These are phyloP conservation scores for Drosophila tani DNA, from an alignment of 1,140 invertebrate species.

Conservation along the genomic window DNA sequence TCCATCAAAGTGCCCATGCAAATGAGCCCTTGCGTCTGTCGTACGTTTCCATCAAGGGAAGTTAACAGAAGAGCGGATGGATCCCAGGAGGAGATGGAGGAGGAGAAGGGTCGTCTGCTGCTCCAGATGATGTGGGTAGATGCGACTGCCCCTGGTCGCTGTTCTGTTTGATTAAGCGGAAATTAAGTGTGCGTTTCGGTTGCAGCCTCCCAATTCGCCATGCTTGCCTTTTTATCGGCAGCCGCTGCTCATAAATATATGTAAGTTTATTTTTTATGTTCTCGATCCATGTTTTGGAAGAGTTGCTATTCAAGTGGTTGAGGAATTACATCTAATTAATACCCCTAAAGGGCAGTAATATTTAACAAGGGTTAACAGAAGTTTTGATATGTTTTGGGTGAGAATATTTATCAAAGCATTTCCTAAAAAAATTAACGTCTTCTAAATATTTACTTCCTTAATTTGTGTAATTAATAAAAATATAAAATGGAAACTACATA, in stretches of 20 bases:
- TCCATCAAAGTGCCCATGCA: constrained; percentile 79
- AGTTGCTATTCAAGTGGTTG: constrained; percentile 8
- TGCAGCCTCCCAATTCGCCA: constrained; percentile 62
- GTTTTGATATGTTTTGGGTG: neutral
- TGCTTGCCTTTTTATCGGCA: constrained; percentile 55
- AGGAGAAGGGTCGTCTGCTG: constrained; percentile 32
- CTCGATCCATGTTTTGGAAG: constrained; percentile 27
- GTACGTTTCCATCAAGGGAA: constrained; percentile 15
- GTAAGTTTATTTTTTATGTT: constrained; percentile 36
- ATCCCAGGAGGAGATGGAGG: neutral
- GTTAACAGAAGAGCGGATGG: constrained; percentile 1
- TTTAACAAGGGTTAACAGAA: constrained; percentile 3
- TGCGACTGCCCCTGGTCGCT: constrained; percentile 39
- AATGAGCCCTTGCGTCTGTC: constrained; percentile 79
- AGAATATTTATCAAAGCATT: neutral
- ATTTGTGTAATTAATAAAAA: neutral
- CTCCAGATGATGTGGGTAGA: constrained; percentile 70
- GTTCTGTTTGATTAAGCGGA: constrained; percentile 78
- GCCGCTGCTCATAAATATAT: constrained; percentile 17
- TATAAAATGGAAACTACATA: no score
- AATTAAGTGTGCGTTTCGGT: constrained; percentile 71
- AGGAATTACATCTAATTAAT: neutral
- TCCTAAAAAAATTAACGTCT: neutral
- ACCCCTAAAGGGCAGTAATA: neutral
- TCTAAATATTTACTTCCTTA: neutral